Evolutionary conservation across 2,113 vertebrate species (phyloP).

Genomic region (Tragelaphus imberbis): DNA sequence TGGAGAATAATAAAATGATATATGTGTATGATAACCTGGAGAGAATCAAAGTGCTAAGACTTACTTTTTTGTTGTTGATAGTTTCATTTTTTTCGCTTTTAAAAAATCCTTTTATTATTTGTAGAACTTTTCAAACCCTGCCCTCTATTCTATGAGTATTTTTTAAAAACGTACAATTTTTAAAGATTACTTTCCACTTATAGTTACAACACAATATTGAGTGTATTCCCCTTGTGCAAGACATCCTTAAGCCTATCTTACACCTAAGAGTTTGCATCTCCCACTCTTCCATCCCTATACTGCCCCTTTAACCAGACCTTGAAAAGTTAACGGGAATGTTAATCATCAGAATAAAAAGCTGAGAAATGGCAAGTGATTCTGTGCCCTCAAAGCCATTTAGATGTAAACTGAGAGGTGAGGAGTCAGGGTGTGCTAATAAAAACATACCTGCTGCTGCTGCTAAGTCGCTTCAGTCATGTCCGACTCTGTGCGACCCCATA

Average conservation of each 20-base stretch:
- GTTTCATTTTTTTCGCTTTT: background rate
- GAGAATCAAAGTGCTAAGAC: background rate
- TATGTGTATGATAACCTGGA: background rate
- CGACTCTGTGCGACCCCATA: no score
- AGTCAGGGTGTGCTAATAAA: background rate
- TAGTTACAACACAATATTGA: background rate
- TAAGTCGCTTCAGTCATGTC: no score
- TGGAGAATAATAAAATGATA: background rate
- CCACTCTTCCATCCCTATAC: background rate
- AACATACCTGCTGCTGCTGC: background rate
- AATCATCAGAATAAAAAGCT: background rate
- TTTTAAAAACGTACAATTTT: background rate
- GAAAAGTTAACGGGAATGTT: background rate
- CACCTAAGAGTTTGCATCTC: background rate
- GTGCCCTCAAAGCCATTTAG: background rate
- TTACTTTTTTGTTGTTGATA: background rate
- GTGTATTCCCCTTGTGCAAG: background rate
- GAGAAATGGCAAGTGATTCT: background rate
- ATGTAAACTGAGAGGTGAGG: background rate
- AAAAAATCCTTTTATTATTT: background rate
- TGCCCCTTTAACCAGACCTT: background rate
- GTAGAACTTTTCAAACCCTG: background rate
- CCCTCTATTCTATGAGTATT: background rate
- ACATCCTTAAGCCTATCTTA: background rate
- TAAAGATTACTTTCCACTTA: background rate